Percentiles rank a stretch among this genome's conserved stretches.
These are phyloP conservation scores for Sebastes nivosus DNA, from an alignment of 2,797 vertebrate genomes.

Conservation along the genomic window DNA sequence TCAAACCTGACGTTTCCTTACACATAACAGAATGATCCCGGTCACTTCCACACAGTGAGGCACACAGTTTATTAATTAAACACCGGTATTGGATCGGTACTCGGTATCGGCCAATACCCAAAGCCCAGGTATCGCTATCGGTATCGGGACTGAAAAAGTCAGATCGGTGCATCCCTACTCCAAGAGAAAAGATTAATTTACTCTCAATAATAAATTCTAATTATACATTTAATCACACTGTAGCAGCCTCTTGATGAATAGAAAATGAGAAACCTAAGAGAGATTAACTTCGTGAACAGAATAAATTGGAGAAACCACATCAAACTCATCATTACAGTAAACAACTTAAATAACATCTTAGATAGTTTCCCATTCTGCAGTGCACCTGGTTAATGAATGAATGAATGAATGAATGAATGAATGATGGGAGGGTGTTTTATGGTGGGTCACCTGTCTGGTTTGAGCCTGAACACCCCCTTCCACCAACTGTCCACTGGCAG, in stretches of 20 bases:
- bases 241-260: not conserved
- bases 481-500: slow-evolving; percentile 88
- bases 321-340: not conserved
- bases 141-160: too few species aligned
- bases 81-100: too few species aligned
- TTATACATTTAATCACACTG: not conserved
- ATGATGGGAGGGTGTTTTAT: not conserved
- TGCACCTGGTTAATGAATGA: not conserved
- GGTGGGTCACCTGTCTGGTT: slow-evolving; percentile 87
- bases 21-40: too few species aligned
- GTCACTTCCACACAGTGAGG: too few species aligned
- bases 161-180: too few species aligned
- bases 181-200: not conserved
- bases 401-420: not conserved
- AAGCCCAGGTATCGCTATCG: too few species aligned
- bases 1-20: too few species aligned
- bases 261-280: not conserved
- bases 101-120: too few species aligned
- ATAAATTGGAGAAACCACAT: not conserved
- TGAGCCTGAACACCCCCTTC: slow-evolving; percentile 89
- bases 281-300: not conserved
- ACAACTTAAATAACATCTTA: not conserved
- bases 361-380: not conserved
- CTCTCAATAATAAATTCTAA: not conserved
- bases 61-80: too few species aligned